phyloP scores from a whole-genome alignment of 2,113 vertebrate species.

The Corvus moneduloides region DNA sequence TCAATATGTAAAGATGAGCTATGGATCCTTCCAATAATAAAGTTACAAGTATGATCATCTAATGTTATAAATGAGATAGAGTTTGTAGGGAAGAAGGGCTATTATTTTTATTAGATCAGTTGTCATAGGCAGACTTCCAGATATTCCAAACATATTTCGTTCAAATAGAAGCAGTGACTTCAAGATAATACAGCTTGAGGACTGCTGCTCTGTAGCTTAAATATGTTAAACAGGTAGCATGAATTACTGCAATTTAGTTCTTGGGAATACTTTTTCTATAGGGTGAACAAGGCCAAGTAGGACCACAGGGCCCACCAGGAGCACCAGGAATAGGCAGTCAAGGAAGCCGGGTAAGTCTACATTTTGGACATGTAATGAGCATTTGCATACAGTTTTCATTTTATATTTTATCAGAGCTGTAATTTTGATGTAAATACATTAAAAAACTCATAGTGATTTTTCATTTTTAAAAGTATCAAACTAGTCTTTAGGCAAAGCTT shows the following conservation, averaged over 20 bases:
- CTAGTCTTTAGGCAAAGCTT: not conserved
- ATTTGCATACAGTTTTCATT: not conserved
- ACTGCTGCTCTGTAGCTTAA: not conserved
- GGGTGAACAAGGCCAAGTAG: constrained; percentile 79
- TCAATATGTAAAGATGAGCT: not conserved
- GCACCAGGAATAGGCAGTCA: constrained; percentile 58
- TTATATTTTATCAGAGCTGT: not conserved
- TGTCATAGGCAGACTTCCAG: not conserved
- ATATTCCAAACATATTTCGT: not conserved
- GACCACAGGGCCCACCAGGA: constrained; percentile 76
- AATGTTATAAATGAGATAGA: not conserved
- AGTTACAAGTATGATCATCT: not conserved
- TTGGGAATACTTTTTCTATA: constrained; percentile 19
- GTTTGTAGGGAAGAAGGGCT: not conserved
- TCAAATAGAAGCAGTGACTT: not conserved
- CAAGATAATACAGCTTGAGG: not conserved
- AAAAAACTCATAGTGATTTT: not conserved
- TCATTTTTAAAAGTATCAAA: not conserved
- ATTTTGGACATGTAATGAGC: not conserved
- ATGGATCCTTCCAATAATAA: not conserved
- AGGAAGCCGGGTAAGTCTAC: constrained; percentile 58
- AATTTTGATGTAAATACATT: not conserved
- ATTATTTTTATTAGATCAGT: not conserved
- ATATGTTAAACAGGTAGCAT: not conserved
- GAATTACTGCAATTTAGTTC: not conserved